Conservation (phyloP, 2,113 vertebrate species). For the Chroicocephalus ridibundus region DNA sequence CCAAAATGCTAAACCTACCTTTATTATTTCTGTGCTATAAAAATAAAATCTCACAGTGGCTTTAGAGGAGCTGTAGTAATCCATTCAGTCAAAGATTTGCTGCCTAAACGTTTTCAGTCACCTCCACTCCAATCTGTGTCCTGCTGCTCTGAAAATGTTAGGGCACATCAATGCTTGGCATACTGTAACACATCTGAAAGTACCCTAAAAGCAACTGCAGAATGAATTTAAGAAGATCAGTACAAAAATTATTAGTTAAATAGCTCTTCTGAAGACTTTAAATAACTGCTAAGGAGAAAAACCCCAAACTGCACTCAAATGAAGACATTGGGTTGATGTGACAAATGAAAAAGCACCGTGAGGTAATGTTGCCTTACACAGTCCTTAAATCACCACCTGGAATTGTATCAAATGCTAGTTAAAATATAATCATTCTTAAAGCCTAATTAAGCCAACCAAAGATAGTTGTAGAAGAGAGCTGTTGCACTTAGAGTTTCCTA, state of each 20-base stretch:
- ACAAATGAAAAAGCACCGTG: background rate
- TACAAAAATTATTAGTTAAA: background rate
- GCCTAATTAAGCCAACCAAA: background rate
- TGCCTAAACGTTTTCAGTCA: background rate
- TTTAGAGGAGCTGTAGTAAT: background rate
- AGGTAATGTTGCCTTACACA: background rate
- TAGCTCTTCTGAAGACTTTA: background rate
- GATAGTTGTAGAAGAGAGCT: background rate
- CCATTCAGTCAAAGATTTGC: background rate
- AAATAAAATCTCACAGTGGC: background rate
- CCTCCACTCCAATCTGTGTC: background rate
- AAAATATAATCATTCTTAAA: background rate
- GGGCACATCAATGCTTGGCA: background rate
- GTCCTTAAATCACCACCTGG: background rate
- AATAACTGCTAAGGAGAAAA: background rate
- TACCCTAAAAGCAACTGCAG: background rate
- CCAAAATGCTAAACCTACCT: background rate
- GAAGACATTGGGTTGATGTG: background rate
- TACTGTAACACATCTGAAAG: background rate
- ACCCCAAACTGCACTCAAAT: background rate
- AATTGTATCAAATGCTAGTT: background rate
- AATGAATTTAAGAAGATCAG: background rate
- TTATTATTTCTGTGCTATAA: background rate
- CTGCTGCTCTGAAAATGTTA: background rate
- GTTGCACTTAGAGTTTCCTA: background rate